Evolutionary conservation across 2,113 vertebrate genomes (phyloP), one percentile per base, ranked within the genome.

Genomic region (Ancistrus triradiatus): DNA sequence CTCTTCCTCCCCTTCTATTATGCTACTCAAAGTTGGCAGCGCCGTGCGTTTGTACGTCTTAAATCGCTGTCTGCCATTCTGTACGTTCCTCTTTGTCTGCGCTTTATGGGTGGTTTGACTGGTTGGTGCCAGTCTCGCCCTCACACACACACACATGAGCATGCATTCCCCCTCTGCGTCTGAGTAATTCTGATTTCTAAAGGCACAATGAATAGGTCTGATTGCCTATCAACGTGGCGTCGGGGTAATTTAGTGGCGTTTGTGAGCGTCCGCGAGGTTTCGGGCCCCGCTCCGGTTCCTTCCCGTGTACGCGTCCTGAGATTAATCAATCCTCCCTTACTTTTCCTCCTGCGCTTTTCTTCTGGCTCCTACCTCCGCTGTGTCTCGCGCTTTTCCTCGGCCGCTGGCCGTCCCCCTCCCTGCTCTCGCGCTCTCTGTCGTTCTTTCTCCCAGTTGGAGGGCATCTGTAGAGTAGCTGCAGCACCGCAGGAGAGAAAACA

Each of bases 221-320:
- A 81, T 81, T 81, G 75, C 74, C 74, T 78, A 68, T 84, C 75
- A 74, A 70, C 60, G 66, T 38, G 43, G 78, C 74, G 79, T 83
- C 74, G 68, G 63, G 83, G 79, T 78, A 56, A 80, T 84, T 85
- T 62, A 62, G 75, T 69, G 55, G 52, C n/a, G 15, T 68, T 70
- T 77, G 73, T 70, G 71, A 73, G 68, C 51, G 59, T 57, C 59
- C 24, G 52, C 44, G 46, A 65, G 65, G 69, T 59, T 44, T 10
- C 14, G 59, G 25, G 14, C 17, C 35, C 25, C 25, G 35, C 27
- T 51, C 70, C 21, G 35, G 24, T 43, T 47, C 15, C 59, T 52
- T 27, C 31, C 47, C 19, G 31, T 31, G 22, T 28, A 47, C 43
- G 48, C 47, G 11, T 59, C 59, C 71, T 78, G 77, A 78, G 73